These are phyloP conservation scores for Fregetta grallaria DNA, from an alignment of 2,113 vertebrate genomes.

Conservation along the genomic window DNA sequence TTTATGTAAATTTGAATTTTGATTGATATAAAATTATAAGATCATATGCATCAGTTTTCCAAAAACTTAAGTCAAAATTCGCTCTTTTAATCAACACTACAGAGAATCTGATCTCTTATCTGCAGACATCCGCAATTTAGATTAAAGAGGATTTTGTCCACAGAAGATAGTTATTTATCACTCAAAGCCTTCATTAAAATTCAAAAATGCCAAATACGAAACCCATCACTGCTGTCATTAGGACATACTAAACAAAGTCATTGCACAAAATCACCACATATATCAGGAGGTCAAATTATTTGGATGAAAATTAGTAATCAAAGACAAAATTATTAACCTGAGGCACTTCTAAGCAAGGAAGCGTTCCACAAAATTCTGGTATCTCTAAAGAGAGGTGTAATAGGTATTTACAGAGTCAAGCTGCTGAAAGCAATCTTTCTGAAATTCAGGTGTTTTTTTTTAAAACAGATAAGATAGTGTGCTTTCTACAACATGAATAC, in stretches of 20 bases:
- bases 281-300: not conserved
- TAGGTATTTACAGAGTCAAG: not conserved
- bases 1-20: not conserved
- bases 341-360: not conserved
- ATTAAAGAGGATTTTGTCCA: not conserved
- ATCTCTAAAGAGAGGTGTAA: not conserved
- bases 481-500: not conserved
- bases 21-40: not conserved
- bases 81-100: not conserved
- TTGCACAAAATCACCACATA: not conserved
- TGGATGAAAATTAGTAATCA: not conserved
- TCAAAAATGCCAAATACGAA: not conserved
- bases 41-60: not conserved
- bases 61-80: not conserved
- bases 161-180: not conserved
- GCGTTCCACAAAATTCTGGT: not conserved
- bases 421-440: not conserved
- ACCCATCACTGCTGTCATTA: not conserved
- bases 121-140: not conserved
- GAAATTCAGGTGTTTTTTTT: not conserved
- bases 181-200: not conserved
- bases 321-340: not conserved
- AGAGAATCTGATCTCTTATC: not conserved
- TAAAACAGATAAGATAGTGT: not conserved
- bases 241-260: not conserved